phyloP scores from a whole-genome alignment of 2,888 invertebrate genomes.

The Tridacna crocea region DNA sequence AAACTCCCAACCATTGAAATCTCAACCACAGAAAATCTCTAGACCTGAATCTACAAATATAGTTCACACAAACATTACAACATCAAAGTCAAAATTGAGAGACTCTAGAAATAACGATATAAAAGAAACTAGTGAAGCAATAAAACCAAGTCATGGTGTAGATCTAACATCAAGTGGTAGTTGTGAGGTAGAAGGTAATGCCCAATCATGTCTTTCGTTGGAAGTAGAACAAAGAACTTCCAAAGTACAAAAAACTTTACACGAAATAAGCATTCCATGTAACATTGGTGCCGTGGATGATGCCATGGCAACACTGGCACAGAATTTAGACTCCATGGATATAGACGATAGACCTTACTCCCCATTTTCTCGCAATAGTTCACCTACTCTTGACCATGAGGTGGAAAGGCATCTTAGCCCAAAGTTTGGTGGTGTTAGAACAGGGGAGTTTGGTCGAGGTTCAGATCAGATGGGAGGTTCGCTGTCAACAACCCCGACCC shows the following conservation, averaged over 20 bases:
- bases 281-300: constrained; percentile 37
- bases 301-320: constrained; percentile 42
- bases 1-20: not conserved
- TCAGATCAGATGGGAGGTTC: not conserved
- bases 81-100: not conserved
- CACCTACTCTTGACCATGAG: constrained; percentile 46
- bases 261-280: constrained; percentile 50
- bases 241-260: constrained; percentile 26
- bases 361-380: constrained; percentile 20
- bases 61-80: not conserved
- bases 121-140: not conserved
- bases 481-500: not conserved
- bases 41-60: not conserved
- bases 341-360: constrained; percentile 41
- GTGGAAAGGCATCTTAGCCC: constrained; percentile 52
- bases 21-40: not conserved
- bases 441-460: constrained; percentile 8
- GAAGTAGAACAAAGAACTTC: constrained; percentile 7
- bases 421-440: not conserved
- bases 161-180: not conserved
- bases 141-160: not conserved
- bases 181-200: not conserved
- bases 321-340: constrained; percentile 55
- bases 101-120: not conserved
- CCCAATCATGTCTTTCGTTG: constrained; percentile 13